Base-by-base conservation (phyloP, 2,113 vertebrate species). In the Pterophyllum scalare region DNA sequence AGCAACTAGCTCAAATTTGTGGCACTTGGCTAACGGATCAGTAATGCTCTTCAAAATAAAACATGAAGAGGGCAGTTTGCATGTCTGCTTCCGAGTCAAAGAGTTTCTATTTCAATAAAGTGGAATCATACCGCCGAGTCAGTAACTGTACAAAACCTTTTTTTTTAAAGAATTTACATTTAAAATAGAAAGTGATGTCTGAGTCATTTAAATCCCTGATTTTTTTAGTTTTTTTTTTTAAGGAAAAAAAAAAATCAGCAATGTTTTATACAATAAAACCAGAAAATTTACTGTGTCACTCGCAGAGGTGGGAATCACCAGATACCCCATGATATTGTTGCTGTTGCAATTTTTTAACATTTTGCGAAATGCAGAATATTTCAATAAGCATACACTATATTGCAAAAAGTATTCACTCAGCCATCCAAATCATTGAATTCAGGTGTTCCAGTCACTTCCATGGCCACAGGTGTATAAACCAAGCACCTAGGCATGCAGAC, bases 1-100 rank as follows among this genome's bases (percentile, higher is more conserved):
- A 85, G 56, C 60, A 86, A 82, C 85, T 46, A 79, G 78, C 75
- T 83, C 79, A 87, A 87, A 88, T 84, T 19, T 75, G 81, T 77
- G 79, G 83, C 81, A 89, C 62, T 89, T 84, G 15, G 77, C 56
- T 78, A 26, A 60, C 6, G 2, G 20, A 40, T n/a, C 77, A 81
- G 79, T 24, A 75, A 77, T 46, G 35, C 65, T 86, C 33, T 79
- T 88, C 75, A 87, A 84, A 77, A 78, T 77, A 57, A 88, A 79
- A 77, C 38, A 79, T 80, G 75, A 74, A n/a, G 58, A 46, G 12
- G 31, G 65, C 75, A 74, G 72, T 6, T 77, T 80, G 20, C 28
- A 20, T 54, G 59, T 80, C 67, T 61, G 49, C 62, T 74, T n/a
- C 35, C 0, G 54, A 77, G 35, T 79, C 40, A 13, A 76, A 65